Conservation (phyloP, 2,888 invertebrate genomes). For the Netelia virgata region DNA sequence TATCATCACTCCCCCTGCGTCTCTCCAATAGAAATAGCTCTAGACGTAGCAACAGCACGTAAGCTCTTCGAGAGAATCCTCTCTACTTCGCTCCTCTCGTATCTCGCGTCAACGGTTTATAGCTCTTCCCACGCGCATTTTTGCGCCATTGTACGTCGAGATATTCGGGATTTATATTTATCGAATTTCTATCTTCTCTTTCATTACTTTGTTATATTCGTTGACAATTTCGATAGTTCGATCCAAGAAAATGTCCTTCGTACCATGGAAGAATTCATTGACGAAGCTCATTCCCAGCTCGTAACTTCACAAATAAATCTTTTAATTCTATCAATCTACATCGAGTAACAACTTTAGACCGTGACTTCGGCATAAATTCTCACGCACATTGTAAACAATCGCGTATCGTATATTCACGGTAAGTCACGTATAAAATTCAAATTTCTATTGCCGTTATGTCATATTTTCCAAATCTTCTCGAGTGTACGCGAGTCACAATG, state of each 20-base stretch:
- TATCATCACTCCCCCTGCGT: constrained; percentile 41
- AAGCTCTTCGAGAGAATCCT: constrained; percentile 44
- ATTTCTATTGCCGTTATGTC: background rate
- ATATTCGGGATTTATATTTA: constrained; percentile 28
- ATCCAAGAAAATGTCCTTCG: background rate
- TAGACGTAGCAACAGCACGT: constrained; percentile 13
- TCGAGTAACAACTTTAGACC: too few relatives aligned
- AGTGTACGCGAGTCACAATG: constrained; percentile 9
- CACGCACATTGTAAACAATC: background rate
- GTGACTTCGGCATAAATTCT: background rate
- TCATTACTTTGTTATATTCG: background rate
- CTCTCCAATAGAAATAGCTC: background rate
- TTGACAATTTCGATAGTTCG: background rate
- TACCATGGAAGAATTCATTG: background rate
- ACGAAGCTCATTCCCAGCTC: too few relatives aligned
- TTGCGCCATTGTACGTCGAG: constrained; percentile 5
- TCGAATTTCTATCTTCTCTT: background rate
- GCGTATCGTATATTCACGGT: background rate
- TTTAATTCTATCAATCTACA: too few relatives aligned
- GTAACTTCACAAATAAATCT: too few relatives aligned
- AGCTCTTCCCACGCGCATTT: constrained; percentile 41
- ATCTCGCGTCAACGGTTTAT: constrained; percentile 31
- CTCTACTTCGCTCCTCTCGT: constrained; percentile 19
- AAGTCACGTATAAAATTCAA: background rate
- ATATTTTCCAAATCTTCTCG: background rate